Conservation (phyloP, 2,113 vertebrate genomes). For the Colius striatus region DNA sequence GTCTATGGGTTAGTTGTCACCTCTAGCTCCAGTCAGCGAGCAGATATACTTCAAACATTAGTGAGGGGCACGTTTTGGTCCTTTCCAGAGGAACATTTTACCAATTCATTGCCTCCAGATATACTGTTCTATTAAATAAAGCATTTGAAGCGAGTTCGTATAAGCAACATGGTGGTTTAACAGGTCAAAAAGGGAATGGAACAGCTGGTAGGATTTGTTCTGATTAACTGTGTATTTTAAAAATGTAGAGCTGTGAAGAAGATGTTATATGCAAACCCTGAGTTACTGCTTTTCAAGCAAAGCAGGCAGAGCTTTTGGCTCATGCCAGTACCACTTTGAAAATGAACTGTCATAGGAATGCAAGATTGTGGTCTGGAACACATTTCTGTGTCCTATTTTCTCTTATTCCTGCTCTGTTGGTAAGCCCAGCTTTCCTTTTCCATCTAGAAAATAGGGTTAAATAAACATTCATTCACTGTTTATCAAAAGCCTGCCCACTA, state of each 20-base stretch:
- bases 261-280: not conserved
- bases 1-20: constrained; percentile 38
- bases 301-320: constrained; percentile 78
- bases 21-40: not conserved
- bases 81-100: not conserved
- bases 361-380: constrained; percentile 78
- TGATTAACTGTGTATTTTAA: not conserved
- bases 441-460: constrained; percentile 60
- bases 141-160: not conserved
- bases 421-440: constrained; percentile 80
- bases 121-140: not conserved
- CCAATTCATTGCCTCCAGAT: not conserved
- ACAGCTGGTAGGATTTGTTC: not conserved
- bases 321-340: constrained; percentile 72
- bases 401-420: constrained; percentile 80
- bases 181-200: not conserved
- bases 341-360: constrained; percentile 79
- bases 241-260: not conserved
- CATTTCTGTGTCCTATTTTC: constrained; percentile 75
- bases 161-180: not conserved
- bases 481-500: not conserved
- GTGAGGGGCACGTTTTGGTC: not conserved
- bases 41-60: not conserved
- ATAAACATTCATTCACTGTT: not conserved
- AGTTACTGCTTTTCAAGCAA: constrained; percentile 63